Conservation (phyloP, 1,140 invertebrate species). For the Globodera ellingtonae region DNA sequence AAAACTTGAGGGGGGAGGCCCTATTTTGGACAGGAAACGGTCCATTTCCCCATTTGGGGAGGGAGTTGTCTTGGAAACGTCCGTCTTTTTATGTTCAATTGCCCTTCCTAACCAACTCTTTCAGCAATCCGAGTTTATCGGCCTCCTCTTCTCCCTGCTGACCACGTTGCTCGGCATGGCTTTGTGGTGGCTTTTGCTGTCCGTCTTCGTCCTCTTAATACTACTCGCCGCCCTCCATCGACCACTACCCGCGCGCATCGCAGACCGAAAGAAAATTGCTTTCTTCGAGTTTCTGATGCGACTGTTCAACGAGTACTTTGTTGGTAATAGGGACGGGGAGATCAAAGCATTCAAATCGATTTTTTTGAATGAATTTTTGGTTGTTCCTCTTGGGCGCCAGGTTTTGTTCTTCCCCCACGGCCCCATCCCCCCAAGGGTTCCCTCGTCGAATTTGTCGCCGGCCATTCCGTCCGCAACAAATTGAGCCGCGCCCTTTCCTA, state of each 20-base stretch:
- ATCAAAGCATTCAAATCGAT: too few relatives aligned
- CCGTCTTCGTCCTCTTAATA: conserved; percentile 44
- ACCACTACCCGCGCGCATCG: conserved; percentile 55
- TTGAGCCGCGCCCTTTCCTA: conserved; percentile 51
- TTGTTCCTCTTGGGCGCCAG: not conserved
- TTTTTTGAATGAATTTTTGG: not conserved
- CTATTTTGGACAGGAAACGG: not conserved
- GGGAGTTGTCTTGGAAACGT: not conserved
- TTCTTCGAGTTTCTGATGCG: conserved; percentile 57
- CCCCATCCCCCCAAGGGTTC: conserved; percentile 44
- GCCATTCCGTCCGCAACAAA: conserved; percentile 50
- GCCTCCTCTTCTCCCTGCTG: conserved; percentile 17
- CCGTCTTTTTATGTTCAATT: not conserved
- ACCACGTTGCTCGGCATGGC: conserved; percentile 41
- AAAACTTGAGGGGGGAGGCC: too few relatives aligned
- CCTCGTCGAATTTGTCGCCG: conserved; percentile 52
- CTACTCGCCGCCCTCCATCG: conserved; percentile 49
- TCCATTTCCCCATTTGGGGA: not conserved
- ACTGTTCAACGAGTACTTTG: conserved; percentile 59
- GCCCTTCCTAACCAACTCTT: not conserved
- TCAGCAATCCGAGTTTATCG: not conserved
- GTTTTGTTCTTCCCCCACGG: not conserved
- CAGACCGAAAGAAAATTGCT: conserved; percentile 54
- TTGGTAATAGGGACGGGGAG: conserved; percentile 18
- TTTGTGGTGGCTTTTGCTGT: conserved; percentile 42